Conservation (phyloP, 2,797 vertebrate species). For the Mionectes olivaceus region DNA sequence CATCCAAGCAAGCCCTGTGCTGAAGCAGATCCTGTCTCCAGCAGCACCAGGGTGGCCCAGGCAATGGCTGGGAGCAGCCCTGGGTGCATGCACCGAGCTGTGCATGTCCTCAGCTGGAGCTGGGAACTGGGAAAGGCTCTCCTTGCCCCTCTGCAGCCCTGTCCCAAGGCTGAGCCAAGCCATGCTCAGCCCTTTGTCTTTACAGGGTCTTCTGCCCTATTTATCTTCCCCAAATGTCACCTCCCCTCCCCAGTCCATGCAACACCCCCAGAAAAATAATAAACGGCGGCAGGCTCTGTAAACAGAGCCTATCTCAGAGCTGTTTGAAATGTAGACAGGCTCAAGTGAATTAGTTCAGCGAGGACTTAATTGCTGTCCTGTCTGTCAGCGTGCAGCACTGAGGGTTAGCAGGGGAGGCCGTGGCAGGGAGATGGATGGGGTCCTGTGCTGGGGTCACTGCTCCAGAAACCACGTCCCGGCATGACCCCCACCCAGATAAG, state of each 20-base stretch:
- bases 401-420: slow-evolving; percentile 49
- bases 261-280: slow-evolving; percentile 39
- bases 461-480: slow-evolving; percentile 43
- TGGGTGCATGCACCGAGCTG: fast-evolving
- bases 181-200: background rate
- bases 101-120: background rate
- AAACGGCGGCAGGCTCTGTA: slow-evolving; percentile 51
- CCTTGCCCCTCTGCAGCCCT: background rate
- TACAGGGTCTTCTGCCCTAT: slow-evolving; percentile 36
- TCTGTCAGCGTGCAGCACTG: slow-evolving; percentile 64
- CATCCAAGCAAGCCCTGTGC: fast-evolving
- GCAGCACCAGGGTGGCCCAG: background rate
- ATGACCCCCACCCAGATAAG: slow-evolving; percentile 54
- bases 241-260: background rate
- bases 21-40: fast-evolving
- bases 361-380: slow-evolving; percentile 65
- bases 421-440: slow-evolving; percentile 64
- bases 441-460: slow-evolving; percentile 55
- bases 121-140: background rate
- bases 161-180: background rate
- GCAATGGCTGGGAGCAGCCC: background rate
- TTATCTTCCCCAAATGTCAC: slow-evolving; percentile 48
- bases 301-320: slow-evolving; percentile 62
- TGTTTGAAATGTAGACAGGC: slow-evolving; percentile 71
- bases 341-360: slow-evolving; percentile 68